phyloP scores from a whole-genome alignment of 2,888 invertebrate species.

The Drosophila mimetica region DNA sequence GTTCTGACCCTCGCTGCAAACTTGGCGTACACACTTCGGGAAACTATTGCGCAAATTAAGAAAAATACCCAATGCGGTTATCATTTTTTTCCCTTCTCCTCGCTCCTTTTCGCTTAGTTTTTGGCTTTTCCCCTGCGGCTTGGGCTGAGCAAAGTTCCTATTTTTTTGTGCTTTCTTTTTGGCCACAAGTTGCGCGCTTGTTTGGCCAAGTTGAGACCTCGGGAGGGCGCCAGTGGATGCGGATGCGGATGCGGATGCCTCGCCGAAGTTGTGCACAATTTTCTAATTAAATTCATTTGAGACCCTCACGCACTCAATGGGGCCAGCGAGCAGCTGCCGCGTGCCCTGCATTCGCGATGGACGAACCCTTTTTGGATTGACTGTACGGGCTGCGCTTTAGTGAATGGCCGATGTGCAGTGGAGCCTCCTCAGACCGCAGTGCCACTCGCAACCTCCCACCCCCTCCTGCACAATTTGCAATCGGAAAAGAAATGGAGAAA shows the following conservation, averaged over 20 bases:
- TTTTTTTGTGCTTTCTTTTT: constrained; percentile 21
- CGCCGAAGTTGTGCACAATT: constrained; percentile 70
- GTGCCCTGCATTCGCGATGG: constrained; percentile 64
- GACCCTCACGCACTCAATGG: constrained; percentile 72
- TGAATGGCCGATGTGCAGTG: constrained; percentile 48
- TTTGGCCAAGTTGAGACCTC: constrained; percentile 47
- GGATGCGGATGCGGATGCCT: constrained; percentile 32
- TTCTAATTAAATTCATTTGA: constrained; percentile 82
- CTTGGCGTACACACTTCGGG: constrained; percentile 29
- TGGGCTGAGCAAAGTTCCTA: constrained; percentile 48
- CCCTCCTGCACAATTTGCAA: constrained; percentile 43
- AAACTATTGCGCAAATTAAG: constrained; percentile 66
- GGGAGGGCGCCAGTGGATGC: constrained; percentile 19
- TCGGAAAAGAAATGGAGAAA: constrained; percentile 42
- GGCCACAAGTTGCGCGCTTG: constrained; percentile 50
- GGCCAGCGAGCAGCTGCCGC: constrained; percentile 51
- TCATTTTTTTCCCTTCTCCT: constrained; percentile 56
- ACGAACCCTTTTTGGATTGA: constrained; percentile 37
- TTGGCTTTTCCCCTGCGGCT: constrained; percentile 32
- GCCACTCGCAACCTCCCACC: not conserved
- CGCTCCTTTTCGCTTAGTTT: constrained; percentile 36
- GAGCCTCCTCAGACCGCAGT: constrained; percentile 9
- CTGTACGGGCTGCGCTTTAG: constrained; percentile 24
- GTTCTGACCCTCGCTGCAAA: constrained; percentile 38
- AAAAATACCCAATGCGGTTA: constrained; percentile 70